Base-by-base conservation (phyloP, 2,888 invertebrate species). In the Beris morrisii region DNA sequence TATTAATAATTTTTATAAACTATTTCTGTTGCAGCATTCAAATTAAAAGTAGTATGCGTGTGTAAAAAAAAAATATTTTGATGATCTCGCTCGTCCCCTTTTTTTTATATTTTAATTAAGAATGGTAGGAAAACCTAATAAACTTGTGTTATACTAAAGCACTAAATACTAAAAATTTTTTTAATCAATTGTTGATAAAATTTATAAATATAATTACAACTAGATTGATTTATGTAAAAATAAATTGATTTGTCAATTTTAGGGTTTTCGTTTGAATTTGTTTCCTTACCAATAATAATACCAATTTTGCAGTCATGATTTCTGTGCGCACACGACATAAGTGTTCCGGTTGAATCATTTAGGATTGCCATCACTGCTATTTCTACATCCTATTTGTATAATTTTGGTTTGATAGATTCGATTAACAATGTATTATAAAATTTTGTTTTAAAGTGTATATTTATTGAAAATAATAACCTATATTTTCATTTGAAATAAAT, bases 341-440 rank as follows among this genome's bases (percentile, higher is more conserved):
- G 84, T 22, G 94, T 93, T 72, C 96, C 96, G 45, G 93, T 93
- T 67, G 96, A 93, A 82, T 97, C 96, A 80, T 97, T 97, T 75
- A 97, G 86, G 75, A 97, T 87, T 72, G 94, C 96, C 84, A 91
- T 90, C 75, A 96, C 91, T 74, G 89, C 88, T 75, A 97, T 89
- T 73, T 87, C 81, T 73, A 92, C 84, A 78, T 93, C 93, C 65
- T 65, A 65, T 57, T 48, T 64, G 30, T 31, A 30, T 46, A 58
- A 45, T 45, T 58, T 57, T 38, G 38, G 38, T 38, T 38, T 38
- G 5, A 38, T 38, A 7, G 38, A 38, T 38, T 38, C 38, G 9
- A 7, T 38, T 38, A 9, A 38, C 22, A 38, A 38, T 38, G 9
- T 3, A 7, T 38, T 38, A 7, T 38, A 38, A 38, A 7, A 38